Conservation (phyloP, 2,797 vertebrate genomes). For the Cephalopachus bancanus region DNA sequence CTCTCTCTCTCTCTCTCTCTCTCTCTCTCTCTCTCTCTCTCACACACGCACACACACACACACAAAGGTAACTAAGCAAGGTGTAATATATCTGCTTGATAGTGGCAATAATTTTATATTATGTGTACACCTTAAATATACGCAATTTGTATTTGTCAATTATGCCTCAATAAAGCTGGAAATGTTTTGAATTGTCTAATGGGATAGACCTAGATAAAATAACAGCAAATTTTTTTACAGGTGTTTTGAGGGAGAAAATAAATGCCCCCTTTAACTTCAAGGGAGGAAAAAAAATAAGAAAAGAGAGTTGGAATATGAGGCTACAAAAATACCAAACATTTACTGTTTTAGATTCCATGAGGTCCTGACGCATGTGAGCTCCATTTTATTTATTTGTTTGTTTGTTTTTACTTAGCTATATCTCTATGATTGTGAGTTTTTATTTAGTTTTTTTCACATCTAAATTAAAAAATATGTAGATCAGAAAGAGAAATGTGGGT, state of each 20-base stretch:
- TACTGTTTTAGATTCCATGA: neutral
- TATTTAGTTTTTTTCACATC: constrained; percentile 18
- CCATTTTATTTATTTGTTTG: neutral
- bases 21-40: too few species aligned
- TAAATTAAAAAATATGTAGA: constrained; percentile 26
- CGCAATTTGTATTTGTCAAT: neutral
- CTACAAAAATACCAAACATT: neutral
- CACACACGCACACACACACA: neutral
- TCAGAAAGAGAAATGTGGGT: neutral
- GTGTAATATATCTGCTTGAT: neutral
- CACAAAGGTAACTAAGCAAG: neutral
- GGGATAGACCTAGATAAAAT: neutral
- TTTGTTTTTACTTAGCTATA: neutral
- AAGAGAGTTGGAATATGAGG: neutral
- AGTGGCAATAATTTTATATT: neutral
- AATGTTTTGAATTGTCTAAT: neutral
- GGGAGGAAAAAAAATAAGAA: neutral
- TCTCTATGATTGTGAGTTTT: neutral
- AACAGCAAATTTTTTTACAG: neutral
- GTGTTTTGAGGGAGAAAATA: neutral
- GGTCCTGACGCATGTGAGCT: neutral
- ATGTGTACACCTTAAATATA: neutral
- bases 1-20: too few species aligned
- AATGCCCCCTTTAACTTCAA: neutral
- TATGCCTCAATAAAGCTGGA: neutral